phyloP scores from a whole-genome alignment of 2,113 vertebrate species.

The Otocyon megalotis region DNA sequence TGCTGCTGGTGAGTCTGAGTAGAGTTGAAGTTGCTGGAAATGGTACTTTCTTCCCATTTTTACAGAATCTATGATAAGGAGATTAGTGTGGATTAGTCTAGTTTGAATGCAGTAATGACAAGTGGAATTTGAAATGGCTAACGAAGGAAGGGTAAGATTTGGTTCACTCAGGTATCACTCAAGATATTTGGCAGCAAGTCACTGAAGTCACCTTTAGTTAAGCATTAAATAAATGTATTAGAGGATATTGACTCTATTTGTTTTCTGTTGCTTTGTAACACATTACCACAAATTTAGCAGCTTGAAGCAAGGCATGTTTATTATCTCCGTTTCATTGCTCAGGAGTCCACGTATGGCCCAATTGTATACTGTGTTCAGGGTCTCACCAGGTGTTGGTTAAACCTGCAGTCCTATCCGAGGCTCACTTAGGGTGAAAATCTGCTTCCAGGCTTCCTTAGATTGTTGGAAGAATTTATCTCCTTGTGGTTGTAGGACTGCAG shows the following conservation, averaged over 20 bases:
- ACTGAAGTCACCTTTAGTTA: not conserved
- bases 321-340: not conserved
- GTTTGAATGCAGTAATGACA: not conserved
- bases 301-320: not conserved
- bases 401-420: not conserved
- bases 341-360: not conserved
- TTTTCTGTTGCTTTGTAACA: slow-evolving; percentile 19
- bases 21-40: not conserved
- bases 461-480: not conserved
- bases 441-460: not conserved
- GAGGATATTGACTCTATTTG: not conserved
- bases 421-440: not conserved
- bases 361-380: not conserved
- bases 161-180: not conserved
- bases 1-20: not conserved
- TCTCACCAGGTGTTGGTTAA: not conserved
- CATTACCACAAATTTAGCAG: not conserved
- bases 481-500: not conserved
- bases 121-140: slow-evolving; percentile 1
- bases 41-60: not conserved
- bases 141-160: not conserved
- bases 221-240: not conserved
- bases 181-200: not conserved
- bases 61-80: not conserved
- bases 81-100: not conserved